A percentile compares a stretch with the other conserved stretches of the same genome.
phyloP scores from a whole-genome alignment of 2,113 vertebrate species.

The Heptranchias perlo region DNA sequence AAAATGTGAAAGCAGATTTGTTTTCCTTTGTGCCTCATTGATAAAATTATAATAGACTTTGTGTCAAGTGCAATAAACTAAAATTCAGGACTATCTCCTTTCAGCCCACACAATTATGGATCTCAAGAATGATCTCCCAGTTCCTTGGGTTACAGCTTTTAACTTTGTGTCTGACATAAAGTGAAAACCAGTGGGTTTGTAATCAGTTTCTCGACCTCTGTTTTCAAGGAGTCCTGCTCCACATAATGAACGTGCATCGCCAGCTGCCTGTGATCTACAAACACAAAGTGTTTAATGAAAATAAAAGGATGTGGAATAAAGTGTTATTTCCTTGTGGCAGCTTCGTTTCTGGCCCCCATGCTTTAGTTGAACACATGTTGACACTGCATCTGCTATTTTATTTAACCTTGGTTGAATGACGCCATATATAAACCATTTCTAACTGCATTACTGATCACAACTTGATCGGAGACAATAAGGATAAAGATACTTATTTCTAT shows the following conservation, averaged over 20 bases:
- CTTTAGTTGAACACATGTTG: background rate
- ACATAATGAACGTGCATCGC: background rate
- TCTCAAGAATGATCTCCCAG: background rate
- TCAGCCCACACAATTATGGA: background rate
- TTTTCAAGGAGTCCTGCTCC: background rate
- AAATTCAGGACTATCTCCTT: background rate
- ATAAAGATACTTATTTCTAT: no score
- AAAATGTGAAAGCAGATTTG: background rate
- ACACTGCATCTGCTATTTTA: background rate
- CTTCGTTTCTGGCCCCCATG: background rate
- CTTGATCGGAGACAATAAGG: background rate
- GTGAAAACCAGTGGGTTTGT: background rate
- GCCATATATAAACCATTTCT: background rate
- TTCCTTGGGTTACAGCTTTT: background rate
- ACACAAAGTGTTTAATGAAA: background rate
- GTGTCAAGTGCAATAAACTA: background rate
- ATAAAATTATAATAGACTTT: background rate
- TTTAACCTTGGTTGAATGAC: background rate
- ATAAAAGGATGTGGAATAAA: background rate
- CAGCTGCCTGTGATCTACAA: background rate
- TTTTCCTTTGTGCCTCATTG: background rate
- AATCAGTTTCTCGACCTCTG: background rate
- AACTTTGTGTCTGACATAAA: background rate
- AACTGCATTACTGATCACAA: background rate
- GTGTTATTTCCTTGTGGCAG: background rate